phyloP scores from a whole-genome alignment of 2,113 vertebrate species.

The Ancistrus triradiatus region DNA sequence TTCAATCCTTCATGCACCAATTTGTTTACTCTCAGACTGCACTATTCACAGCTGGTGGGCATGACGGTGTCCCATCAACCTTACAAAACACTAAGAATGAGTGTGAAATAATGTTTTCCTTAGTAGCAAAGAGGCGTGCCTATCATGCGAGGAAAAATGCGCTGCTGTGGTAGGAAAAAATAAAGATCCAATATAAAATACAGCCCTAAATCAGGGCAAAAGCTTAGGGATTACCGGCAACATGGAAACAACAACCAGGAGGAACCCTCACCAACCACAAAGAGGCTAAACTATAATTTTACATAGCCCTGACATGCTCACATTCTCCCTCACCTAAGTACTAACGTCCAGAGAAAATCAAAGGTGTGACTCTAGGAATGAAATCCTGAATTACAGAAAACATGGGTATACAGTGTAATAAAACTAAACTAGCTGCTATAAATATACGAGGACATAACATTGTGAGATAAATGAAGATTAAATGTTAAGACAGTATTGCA shows the following conservation, averaged over 20 bases:
- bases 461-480: no score
- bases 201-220: conserved; percentile 57
- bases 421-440: neutral
- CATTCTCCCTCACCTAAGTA: no score
- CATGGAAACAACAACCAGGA: conserved; percentile 20
- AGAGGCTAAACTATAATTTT: conserved; percentile 41
- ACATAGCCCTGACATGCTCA: neutral
- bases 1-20: neutral
- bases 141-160: neutral
- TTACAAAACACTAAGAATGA: neutral
- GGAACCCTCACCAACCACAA: conserved; percentile 30
- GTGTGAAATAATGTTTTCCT: neutral
- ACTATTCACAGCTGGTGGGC: neutral
- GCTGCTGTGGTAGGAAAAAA: conserved; percentile 17
- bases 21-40: neutral
- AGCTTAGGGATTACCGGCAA: conserved; percentile 61
- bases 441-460: neutral
- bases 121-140: conserved; percentile 8
- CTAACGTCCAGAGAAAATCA: no score
- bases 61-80: neutral
- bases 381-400: no score
- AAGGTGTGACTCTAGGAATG: no score
- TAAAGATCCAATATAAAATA: conserved; percentile 51
- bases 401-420: neutral
- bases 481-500: no score